phyloP scores from a whole-genome alignment of 2,113 vertebrate species.

The Takifugu bimaculatus region DNA sequence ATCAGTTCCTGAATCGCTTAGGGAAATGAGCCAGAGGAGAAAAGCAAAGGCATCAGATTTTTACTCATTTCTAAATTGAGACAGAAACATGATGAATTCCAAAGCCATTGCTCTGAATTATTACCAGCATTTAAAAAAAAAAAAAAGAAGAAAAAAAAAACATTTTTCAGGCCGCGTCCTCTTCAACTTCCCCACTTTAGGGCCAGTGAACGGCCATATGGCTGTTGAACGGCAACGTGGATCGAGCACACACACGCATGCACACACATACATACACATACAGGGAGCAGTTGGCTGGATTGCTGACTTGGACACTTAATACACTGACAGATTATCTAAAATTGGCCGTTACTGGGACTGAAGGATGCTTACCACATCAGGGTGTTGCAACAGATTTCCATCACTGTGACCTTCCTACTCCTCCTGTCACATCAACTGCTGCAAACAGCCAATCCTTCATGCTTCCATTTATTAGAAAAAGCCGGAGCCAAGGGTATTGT shows the following conservation, averaged over 20 bases:
- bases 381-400: conserved; percentile 22
- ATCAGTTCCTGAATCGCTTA: conserved; percentile 40
- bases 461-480: conserved; percentile 46
- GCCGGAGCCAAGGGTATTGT: conserved; percentile 38
- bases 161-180: conserved; percentile 13
- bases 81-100: conserved; percentile 15
- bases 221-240: background rate
- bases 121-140: conserved; percentile 25
- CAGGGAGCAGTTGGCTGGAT: background rate
- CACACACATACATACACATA: background rate
- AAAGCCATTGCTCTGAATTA: conserved; percentile 38
- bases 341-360: conserved; percentile 18
- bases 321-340: conserved; percentile 19
- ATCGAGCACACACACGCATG: background rate
- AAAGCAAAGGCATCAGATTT: conserved; percentile 13
- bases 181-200: conserved; percentile 1
- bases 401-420: conserved; percentile 48
- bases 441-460: conserved; percentile 53
- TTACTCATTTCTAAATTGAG: background rate
- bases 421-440: conserved; percentile 36
- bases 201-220: background rate
- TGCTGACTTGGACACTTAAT: conserved; percentile 5
- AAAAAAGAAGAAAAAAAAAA: conserved; percentile 9
- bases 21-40: conserved; percentile 33
- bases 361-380: conserved; percentile 19